A percentile compares a stretch with the other conserved stretches of the same genome.
Evolutionary conservation across 1,140 invertebrate genomes (phyloP).

Genomic region (Daktulosphaira vitifoliae): DNA sequence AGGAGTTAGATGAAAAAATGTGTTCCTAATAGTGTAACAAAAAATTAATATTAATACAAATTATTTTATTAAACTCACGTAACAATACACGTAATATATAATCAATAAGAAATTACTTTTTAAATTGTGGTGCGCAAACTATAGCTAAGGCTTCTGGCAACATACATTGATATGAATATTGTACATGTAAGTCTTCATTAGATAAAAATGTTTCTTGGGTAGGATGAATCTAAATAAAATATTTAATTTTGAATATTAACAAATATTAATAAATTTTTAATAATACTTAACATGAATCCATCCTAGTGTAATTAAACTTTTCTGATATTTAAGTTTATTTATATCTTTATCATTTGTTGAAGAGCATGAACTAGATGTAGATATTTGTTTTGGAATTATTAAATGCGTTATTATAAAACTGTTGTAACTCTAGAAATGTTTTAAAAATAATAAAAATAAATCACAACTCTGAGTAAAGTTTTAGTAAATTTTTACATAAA

Average conservation of each 20-base stretch:
- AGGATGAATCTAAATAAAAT: conserved; percentile 85
- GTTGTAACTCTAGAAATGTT: conserved; percentile 34
- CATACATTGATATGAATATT: conserved; percentile 91
- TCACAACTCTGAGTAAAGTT: too few relatives aligned
- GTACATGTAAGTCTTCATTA: conserved; percentile 92
- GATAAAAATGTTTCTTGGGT: conserved; percentile 92
- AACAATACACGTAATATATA: conserved; percentile 9
- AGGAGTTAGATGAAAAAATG: conserved; percentile 75
- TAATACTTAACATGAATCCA: conserved; percentile 78
- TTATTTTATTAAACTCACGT: conserved; percentile 8
- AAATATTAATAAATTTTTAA: too few relatives aligned
- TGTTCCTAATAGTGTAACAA: conserved; percentile 57
- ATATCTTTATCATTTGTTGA: conserved; percentile 90
- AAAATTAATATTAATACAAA: conserved; percentile 35
- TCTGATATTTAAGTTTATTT: conserved; percentile 81
- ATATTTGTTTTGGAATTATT: conserved; percentile 83
- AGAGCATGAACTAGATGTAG: conserved; percentile 83
- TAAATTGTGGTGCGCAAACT: conserved; percentile 88
- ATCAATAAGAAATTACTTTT: conserved; percentile 61
- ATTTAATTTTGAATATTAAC: too few relatives aligned
- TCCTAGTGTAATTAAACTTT: conserved; percentile 84
- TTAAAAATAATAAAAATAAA: too few relatives aligned
- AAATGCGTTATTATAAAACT: conserved; percentile 79
- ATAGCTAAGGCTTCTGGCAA: conserved; percentile 95
- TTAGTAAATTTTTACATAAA: too few relatives aligned